Evolutionary conservation across 23 tunicate genomes (phyloP), one percentile per base, ranked within the genome.

Genomic region (Oikopleura vanhoeffeni): DNA sequence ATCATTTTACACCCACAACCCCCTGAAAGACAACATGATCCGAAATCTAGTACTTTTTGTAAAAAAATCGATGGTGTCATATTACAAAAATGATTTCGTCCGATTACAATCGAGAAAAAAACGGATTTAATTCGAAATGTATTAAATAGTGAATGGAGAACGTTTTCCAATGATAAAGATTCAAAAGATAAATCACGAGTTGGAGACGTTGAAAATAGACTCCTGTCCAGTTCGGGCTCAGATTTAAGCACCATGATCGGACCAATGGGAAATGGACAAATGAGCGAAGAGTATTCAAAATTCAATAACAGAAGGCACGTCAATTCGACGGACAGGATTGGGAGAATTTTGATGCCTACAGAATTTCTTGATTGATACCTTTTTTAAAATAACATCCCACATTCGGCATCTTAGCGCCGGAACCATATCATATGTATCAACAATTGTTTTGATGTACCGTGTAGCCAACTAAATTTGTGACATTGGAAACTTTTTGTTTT

Each of bases 81-180:
- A 90, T 84, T 92, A 57, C 89, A 92, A 40, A 92, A 92, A 1
- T 90, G 86, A 64, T 92, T 92, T 86, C 92, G 97, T 0, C 41
- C 89, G 0, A 92, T 92, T 41, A 92, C 89, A 30, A 92, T 92
- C 24, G 97, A 92, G 85, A 84, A 92, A 34, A 91, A 89, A 4
- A 91, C 89, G 41, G 97, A 92, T 86, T 92, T 92, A 4, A n/a
- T n/a, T n/a, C n/a, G n/a, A n/a, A n/a, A n/a, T n/a, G n/a, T n/a
- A n/a, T n/a, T n/a, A n/a, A 93, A 91, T 0, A 89, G 94, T 0
- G 98, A 93, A 76, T 93, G 98, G 98, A 84, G 98, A 84, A 93
- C 98, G 24, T 93, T 93, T 84, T 87, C 91, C 0, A 93, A 93
- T 83, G 98, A 93, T 83, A 90, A 88, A 85, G 97, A 89, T 57